Conservation (phyloP, 2,797 vertebrate species). For the Micropoecilia bifurca region DNA sequence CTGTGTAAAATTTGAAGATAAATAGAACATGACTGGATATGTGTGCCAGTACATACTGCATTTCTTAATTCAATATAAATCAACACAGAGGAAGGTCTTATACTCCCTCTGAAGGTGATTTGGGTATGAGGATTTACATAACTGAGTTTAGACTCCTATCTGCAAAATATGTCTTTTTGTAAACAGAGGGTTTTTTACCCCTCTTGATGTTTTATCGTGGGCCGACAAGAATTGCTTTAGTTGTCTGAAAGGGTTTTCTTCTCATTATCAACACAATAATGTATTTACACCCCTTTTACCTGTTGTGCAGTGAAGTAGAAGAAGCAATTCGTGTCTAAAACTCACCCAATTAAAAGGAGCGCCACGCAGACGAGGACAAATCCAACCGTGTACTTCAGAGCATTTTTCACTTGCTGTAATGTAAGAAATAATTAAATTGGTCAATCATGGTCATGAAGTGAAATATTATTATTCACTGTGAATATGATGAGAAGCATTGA, state of each 20-base stretch:
- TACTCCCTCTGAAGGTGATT: constrained; percentile 12
- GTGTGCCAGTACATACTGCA: constrained; percentile 31
- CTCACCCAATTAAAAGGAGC: constrained; percentile 95
- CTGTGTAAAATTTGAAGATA: constrained; percentile 44
- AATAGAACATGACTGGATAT: constrained; percentile 37
- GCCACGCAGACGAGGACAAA: constrained; percentile 89
- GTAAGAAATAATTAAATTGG: constrained; percentile 64
- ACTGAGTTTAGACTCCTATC: constrained; percentile 9
- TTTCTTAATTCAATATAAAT: constrained; percentile 27
- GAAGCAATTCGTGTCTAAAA: constrained; percentile 50
- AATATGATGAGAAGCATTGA: constrained; percentile 49
- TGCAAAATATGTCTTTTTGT: constrained; percentile 37
- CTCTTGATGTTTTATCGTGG: constrained; percentile 38
- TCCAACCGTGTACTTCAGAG: constrained; percentile 93
- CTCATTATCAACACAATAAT: constrained; percentile 65
- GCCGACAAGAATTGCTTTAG: constrained; percentile 40
- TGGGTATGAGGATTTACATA: constrained; percentile 13
- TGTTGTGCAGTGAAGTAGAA: constrained; percentile 48
- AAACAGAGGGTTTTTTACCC: neutral
- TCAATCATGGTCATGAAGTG: constrained; percentile 56
- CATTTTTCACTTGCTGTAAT: constrained; percentile 94
- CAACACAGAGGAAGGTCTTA: constrained; percentile 5
- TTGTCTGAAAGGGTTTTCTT: constrained; percentile 46
- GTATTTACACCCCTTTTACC: constrained; percentile 37
- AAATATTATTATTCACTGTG: constrained; percentile 64